Conservation (phyloP, 2,113 vertebrate species). For the Camarhynchus parvulus region DNA sequence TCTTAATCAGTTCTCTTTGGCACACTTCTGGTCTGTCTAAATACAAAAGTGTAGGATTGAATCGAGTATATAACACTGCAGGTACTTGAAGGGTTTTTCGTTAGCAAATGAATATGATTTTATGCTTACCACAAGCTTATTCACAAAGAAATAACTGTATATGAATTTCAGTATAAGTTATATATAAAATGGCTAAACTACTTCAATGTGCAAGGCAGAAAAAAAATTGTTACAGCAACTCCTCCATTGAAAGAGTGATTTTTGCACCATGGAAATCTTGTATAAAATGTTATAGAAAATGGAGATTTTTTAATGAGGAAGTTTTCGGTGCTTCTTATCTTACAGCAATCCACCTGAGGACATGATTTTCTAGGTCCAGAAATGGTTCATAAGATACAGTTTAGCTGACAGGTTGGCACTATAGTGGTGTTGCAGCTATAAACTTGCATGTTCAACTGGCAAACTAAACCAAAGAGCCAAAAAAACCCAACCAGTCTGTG, state of each 20-base stretch:
- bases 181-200: conserved; percentile 40
- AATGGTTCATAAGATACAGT: conserved; percentile 21
- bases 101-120: conserved; percentile 23
- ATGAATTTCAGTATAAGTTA: conserved; percentile 54
- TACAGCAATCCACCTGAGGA: not conserved
- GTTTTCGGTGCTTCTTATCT: not conserved
- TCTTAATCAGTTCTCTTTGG: conserved; percentile 71
- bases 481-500: not conserved
- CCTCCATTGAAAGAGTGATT: conserved; percentile 16
- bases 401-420: conserved; percentile 18
- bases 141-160: conserved; percentile 55
- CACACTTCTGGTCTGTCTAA: conserved; percentile 61
- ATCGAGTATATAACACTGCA: not conserved
- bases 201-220: conserved; percentile 44
- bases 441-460: conserved; percentile 1
- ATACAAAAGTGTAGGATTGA: conserved; percentile 52
- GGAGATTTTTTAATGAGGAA: conserved; percentile 15
- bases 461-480: conserved; percentile 34
- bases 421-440: conserved; percentile 11
- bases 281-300: conserved; percentile 24
- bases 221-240: not conserved
- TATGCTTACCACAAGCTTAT: conserved; percentile 51
- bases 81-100: not conserved
- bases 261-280: conserved; percentile 41
- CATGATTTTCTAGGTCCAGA: not conserved